phyloP scores from a whole-genome alignment of 2,113 vertebrate species.

The Anser cygnoides region DNA sequence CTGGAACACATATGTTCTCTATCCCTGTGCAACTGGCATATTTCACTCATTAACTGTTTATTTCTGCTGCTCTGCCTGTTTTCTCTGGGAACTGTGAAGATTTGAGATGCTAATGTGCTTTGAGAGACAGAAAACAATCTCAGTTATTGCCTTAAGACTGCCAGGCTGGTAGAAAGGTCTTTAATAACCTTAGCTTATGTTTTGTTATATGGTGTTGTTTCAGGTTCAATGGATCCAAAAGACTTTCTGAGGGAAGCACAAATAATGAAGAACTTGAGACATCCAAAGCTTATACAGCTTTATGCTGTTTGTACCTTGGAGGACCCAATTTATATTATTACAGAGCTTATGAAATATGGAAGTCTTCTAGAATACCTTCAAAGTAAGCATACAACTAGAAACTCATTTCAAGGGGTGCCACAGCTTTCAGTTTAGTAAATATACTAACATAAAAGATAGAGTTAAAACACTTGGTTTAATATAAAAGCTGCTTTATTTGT shows the following conservation, averaged over 20 bases:
- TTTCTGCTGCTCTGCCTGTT: conserved; percentile 43
- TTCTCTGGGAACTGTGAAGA: conserved; percentile 61
- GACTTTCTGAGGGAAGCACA: conserved; percentile 96
- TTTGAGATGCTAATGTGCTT: conserved; percentile 53
- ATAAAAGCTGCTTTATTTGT: background rate
- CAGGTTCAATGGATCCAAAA: conserved; percentile 90
- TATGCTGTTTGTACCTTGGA: conserved; percentile 95
- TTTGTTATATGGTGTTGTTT: conserved; percentile 61
- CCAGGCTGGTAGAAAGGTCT: conserved; percentile 20
- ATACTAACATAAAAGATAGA: background rate
- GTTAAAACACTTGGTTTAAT: background rate
- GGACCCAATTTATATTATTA: conserved; percentile 97
- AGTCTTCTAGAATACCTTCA: conserved; percentile 92
- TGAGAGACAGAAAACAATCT: conserved; percentile 54
- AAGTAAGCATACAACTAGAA: conserved; percentile 81
- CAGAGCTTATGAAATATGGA: conserved; percentile 94
- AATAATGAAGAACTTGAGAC: conserved; percentile 94
- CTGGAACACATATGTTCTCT: conserved; percentile 27
- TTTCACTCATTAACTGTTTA: conserved; percentile 58
- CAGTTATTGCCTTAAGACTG: conserved; percentile 56
- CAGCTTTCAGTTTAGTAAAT: conserved; percentile 47
- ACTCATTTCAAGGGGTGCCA: conserved; percentile 42
- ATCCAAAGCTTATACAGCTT: conserved; percentile 94
- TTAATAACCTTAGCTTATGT: conserved; percentile 69
- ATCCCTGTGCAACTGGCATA: background rate